These are phyloP conservation scores for Malurus alboscapulatus DNA, from an alignment of 2,113 vertebrate genomes.

Conservation along the genomic window DNA sequence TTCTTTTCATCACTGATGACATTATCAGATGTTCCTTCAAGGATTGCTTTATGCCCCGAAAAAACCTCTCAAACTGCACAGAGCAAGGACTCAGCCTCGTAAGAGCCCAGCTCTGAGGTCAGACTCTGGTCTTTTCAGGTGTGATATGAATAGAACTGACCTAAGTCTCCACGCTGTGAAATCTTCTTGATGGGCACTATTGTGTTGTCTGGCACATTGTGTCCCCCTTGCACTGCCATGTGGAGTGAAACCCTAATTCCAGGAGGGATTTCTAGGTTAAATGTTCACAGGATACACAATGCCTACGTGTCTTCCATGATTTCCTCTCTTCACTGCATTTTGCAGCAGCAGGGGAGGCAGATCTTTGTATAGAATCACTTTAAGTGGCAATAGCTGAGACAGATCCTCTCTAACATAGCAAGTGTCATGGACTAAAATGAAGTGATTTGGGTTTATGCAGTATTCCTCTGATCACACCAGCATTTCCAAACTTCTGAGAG, in stretches of 20 bases:
- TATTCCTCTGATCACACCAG: background rate
- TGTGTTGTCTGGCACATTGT: background rate
- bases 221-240: background rate
- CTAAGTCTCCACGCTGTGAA: background rate
- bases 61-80: background rate
- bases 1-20: background rate
- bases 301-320: background rate
- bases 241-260: background rate
- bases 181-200: background rate
- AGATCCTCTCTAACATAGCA: background rate
- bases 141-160: background rate
- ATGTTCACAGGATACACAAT: background rate
- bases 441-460: background rate
- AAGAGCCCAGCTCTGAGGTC: background rate
- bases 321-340: background rate
- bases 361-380: background rate
- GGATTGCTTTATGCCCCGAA: background rate
- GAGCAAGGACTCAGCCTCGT: background rate
- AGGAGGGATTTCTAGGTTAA: background rate
- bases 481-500: background rate
- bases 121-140: background rate
- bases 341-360: background rate
- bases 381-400: background rate
- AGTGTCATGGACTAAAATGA: background rate
- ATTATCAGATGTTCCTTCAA: background rate